These are phyloP conservation scores for Hylaeus anthracinus DNA, from an alignment of 1,140 invertebrate genomes.

Conservation along the genomic window DNA sequence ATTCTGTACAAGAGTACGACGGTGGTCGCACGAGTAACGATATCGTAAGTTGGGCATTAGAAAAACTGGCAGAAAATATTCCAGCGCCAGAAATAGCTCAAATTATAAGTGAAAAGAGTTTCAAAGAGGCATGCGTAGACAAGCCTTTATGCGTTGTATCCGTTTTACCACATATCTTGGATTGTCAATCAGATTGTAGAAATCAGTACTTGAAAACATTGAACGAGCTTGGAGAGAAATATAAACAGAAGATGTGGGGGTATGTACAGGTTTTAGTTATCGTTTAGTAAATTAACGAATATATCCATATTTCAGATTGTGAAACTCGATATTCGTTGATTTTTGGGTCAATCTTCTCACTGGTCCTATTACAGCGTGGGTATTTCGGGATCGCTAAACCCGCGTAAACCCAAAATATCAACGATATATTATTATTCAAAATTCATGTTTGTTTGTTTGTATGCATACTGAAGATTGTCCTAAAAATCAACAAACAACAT, in stretches of 20 bases:
- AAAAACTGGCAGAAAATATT: slow-evolving; percentile 92
- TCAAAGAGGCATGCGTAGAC: slow-evolving; percentile 90
- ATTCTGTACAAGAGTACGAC: slow-evolving; percentile 89
- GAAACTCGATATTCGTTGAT: no score
- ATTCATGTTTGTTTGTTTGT: no score
- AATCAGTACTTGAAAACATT: slow-evolving; percentile 93
- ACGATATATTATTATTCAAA: no score
- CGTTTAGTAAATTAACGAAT: not conserved
- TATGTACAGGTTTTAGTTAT: slow-evolving; percentile 79
- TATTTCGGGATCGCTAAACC: no score
- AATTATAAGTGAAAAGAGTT: slow-evolving; percentile 83
- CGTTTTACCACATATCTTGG: slow-evolving; percentile 97
- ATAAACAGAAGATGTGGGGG: slow-evolving; percentile 98
- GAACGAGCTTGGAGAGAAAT: slow-evolving; percentile 92
- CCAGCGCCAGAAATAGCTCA: slow-evolving; percentile 93
- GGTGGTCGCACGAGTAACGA: slow-evolving; percentile 95
- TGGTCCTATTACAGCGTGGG: no score
- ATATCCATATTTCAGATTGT: no score
- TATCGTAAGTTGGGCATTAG: slow-evolving; percentile 94
- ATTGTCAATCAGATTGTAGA: slow-evolving; percentile 97
- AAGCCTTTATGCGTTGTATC: slow-evolving; percentile 96
- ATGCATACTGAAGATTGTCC: not conserved
- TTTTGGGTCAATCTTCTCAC: no score
- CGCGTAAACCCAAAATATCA: no score
- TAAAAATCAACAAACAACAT: not conserved